Conservation (phyloP, 2,888 invertebrate genomes). For the Harpalus rubripes region DNA sequence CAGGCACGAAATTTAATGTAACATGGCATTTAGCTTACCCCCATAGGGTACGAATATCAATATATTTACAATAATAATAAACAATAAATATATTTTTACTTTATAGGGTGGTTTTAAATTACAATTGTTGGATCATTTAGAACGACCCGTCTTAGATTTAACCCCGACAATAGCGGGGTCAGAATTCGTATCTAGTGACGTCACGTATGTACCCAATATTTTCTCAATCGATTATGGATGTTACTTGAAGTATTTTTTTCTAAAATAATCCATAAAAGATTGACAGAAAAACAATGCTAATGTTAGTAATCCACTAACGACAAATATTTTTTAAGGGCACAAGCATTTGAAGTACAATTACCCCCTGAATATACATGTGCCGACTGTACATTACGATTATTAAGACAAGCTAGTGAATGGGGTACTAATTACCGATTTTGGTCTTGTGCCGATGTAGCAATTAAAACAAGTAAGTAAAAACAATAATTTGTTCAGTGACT, state of each 20-base stretch:
- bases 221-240: no score
- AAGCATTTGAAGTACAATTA: slow-evolving; percentile 88
- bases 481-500: background rate
- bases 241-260: no score
- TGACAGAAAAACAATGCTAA: no score
- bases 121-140: slow-evolving; percentile 90
- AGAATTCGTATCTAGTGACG: slow-evolving; percentile 90
- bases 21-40: slow-evolving; percentile 97
- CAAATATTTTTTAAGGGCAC: slow-evolving; percentile 82
- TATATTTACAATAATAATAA: background rate
- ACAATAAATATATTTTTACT: slow-evolving; percentile 69
- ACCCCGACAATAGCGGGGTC: slow-evolving; percentile 90
- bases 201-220: slow-evolving; percentile 85
- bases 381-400: slow-evolving; percentile 93
- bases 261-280: no score
- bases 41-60: slow-evolving; percentile 83
- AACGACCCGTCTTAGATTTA: slow-evolving; percentile 90
- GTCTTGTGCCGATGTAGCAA: slow-evolving; percentile 97
- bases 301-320: no score
- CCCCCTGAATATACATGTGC: slow-evolving; percentile 91
- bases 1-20: slow-evolving; percentile 92
- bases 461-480: slow-evolving; percentile 81
- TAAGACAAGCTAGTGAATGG: slow-evolving; percentile 96
- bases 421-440: slow-evolving; percentile 90
- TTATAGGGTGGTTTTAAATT: slow-evolving; percentile 94